Evolutionary conservation across 2,888 invertebrate genomes (phyloP), one percentile per base, ranked within the genome.

Genomic region (Acrocyrtus sp.): DNA sequence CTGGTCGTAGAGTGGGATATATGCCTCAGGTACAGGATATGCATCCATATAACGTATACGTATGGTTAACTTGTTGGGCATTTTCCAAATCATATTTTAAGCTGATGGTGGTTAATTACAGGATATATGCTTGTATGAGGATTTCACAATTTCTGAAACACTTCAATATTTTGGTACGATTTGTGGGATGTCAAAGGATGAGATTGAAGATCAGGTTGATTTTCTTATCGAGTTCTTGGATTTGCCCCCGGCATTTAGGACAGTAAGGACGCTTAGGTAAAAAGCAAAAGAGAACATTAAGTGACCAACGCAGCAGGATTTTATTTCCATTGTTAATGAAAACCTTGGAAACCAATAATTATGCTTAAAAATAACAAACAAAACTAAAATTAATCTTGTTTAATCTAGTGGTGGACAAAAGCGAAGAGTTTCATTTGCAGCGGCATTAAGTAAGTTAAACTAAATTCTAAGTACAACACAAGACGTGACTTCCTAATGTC

Each of bases 61-160:
- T 15, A 15, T 15, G 48, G 12, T 12, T 12, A 39, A 39, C 41
- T 39, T 12, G 10, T 12, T 39, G n/a, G n/a, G n/a, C n/a, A 39
- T 39, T 39, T 12, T 39, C 12, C 12, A 12, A 39, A 39, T 39
- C 12, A 39, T 12, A 12, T 12, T 39, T 12, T 12, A 10, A 39
- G 10, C 41, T 12, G 10, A 10, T 39, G 12, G 12, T 12, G n/a
- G n/a, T n/a, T n/a, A n/a, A n/a, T 85, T 84, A 4, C 92, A 95
- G 82, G 95, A 95, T 85, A 94, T 94, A 74, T 94, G 95, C 0
- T 87, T 95, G 0, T 95, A 93, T 84, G 94, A 92, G 1, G 94
- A 95, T 86, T 96, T 97, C 86, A 92, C 95, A 41, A 96, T 97
- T 82, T 90, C 91, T 79, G 96, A 97, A 66, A 72, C 66, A 5